Evolutionary conservation across 1,140 invertebrate species (phyloP).

Genomic region (Drosophila baimaii): DNA sequence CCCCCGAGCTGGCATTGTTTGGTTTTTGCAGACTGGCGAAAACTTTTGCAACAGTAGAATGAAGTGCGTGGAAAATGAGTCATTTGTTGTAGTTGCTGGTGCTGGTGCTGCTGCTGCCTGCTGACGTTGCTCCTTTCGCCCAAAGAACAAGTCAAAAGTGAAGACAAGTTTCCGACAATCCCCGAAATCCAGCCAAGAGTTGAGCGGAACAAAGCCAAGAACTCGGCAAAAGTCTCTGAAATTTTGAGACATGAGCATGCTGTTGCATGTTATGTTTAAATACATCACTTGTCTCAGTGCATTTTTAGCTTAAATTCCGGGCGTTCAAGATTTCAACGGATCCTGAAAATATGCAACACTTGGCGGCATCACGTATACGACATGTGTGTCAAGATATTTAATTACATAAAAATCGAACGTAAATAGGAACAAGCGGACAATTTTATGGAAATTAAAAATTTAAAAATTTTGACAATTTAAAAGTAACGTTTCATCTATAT

Average conservation of each 20-base stretch:
- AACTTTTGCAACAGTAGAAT: slow-evolving; percentile 52
- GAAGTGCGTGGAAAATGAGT: slow-evolving; percentile 65
- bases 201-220: slow-evolving; percentile 31
- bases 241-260: slow-evolving; percentile 22
- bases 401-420: neutral
- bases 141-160: slow-evolving; percentile 38
- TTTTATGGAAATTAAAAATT: too few species aligned
- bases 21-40: slow-evolving; percentile 14
- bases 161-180: slow-evolving; percentile 69
- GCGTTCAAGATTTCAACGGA: neutral
- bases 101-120: neutral
- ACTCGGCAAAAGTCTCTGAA: slow-evolving; percentile 22
- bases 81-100: slow-evolving; percentile 54
- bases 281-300: slow-evolving; percentile 8
- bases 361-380: slow-evolving; percentile 40
- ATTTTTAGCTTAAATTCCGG: slow-evolving; percentile 2
- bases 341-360: slow-evolving; percentile 51
- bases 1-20: slow-evolving; percentile 19
- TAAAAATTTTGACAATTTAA: too few species aligned
- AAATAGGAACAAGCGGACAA: too few species aligned
- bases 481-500: too few species aligned
- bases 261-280: slow-evolving; percentile 33
- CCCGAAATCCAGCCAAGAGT: slow-evolving; percentile 41
- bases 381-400: slow-evolving; percentile 5
- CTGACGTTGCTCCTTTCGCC: slow-evolving; percentile 14